phyloP scores from a whole-genome alignment of 1,140 invertebrate species.

The Drosophila takahashii region DNA sequence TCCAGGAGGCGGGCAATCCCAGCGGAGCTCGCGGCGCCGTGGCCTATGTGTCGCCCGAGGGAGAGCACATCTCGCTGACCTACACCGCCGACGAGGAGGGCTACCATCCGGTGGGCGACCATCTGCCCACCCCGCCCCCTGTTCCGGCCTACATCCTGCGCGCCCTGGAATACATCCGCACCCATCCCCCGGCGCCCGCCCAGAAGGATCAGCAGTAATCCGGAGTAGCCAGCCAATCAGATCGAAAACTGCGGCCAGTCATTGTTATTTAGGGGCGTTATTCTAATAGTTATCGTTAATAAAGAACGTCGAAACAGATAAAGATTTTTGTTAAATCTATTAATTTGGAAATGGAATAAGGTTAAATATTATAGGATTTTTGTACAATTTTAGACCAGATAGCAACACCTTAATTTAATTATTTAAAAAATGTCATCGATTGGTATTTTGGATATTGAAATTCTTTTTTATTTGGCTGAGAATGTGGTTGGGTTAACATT shows the following conservation, averaged over 20 bases:
- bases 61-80: constrained; percentile 85
- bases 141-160: constrained; percentile 79
- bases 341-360: not conserved
- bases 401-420: no score
- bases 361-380: no score
- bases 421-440: no score
- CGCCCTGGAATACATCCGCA: constrained; percentile 86
- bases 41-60: constrained; percentile 83
- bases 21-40: constrained; percentile 71
- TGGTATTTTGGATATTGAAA: no score
- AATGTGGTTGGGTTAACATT: no score
- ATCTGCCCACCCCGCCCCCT: constrained; percentile 86
- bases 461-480: no score
- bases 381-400: no score
- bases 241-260: constrained; percentile 52
- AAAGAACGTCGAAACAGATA: constrained; percentile 44
- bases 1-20: constrained; percentile 77
- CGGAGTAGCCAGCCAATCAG: not conserved
- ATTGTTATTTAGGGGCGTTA: constrained; percentile 73
- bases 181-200: constrained; percentile 77
- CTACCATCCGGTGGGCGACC: constrained; percentile 85
- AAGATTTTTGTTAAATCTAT: not conserved
- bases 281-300: constrained; percentile 74
- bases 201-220: constrained; percentile 73
- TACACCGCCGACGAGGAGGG: constrained; percentile 89